phyloP scores from a whole-genome alignment of 2,113 vertebrate genomes.

The Telmatochromis bifrenatus region DNA sequence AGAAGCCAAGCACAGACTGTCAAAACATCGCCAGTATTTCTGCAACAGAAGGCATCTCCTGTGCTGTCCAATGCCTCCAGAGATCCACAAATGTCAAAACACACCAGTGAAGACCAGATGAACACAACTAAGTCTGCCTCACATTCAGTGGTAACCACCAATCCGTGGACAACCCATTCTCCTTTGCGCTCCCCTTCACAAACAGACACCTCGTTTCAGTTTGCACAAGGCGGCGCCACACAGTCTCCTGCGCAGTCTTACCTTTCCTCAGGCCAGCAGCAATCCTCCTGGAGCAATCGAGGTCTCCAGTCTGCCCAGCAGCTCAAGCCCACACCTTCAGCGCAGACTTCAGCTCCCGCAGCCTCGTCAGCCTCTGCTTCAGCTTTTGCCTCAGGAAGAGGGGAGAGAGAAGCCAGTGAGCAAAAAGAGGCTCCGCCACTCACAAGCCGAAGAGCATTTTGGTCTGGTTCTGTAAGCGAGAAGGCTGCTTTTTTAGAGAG shows the following conservation, averaged over 20 bases:
- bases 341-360: not conserved
- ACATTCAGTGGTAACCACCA: not conserved
- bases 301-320: not conserved
- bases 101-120: slow-evolving; percentile 1
- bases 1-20: not conserved
- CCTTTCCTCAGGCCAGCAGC: slow-evolving; percentile 32
- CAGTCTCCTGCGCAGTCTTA: slow-evolving; percentile 14
- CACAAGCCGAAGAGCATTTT: not conserved
- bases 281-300: slow-evolving; percentile 20
- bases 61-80: not conserved
- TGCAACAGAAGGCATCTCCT: slow-evolving; percentile 8
- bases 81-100: slow-evolving; percentile 13
- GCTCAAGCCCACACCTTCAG: not conserved
- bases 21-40: not conserved
- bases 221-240: not conserved
- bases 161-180: not conserved
- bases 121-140: not conserved
- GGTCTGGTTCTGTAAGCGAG: slow-evolving; percentile 18
- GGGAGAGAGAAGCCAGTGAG: not conserved
- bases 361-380: not conserved
- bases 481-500: slow-evolving; percentile 47
- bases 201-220: not conserved
- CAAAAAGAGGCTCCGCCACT: not conserved
- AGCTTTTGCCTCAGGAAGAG: not conserved
- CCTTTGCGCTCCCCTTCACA: not conserved